phyloP scores from a whole-genome alignment of 2,797 vertebrate species.

The Ispidina picta region DNA sequence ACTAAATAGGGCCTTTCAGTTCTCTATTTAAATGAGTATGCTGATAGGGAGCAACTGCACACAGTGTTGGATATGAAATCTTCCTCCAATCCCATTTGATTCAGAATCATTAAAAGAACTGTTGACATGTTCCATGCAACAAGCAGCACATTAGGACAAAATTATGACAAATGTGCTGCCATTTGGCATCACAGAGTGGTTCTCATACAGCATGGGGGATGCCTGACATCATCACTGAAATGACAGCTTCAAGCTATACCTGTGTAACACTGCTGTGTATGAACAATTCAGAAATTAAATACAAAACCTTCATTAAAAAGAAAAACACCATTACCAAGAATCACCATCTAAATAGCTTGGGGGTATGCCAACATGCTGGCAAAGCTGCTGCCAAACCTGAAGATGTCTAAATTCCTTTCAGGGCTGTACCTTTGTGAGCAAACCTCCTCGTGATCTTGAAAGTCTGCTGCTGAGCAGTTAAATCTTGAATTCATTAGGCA shows the following conservation, averaged over 20 bases:
- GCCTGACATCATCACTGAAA: neutral
- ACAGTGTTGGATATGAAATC: neutral
- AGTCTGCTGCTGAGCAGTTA: neutral
- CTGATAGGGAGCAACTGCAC: neutral
- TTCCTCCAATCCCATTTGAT: neutral
- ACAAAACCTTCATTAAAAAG: neutral
- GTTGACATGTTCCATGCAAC: neutral
- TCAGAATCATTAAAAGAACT: neutral
- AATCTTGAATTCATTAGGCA: neutral
- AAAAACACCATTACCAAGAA: neutral
- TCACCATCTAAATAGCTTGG: neutral
- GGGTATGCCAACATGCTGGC: neutral
- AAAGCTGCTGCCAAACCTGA: neutral
- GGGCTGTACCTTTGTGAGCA: neutral
- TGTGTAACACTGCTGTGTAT: neutral
- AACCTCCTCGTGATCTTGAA: neutral
- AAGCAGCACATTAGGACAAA: neutral
- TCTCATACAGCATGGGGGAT: rapidly evolving
- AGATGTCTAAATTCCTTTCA: neutral
- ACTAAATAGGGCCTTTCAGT: neutral
- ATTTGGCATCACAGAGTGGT: neutral
- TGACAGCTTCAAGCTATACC: neutral
- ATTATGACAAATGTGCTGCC: neutral
- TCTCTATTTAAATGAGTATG: neutral
- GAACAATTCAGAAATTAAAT: neutral